Base-by-base conservation (phyloP, 2,113 vertebrate species). In the Perca fluviatilis region DNA sequence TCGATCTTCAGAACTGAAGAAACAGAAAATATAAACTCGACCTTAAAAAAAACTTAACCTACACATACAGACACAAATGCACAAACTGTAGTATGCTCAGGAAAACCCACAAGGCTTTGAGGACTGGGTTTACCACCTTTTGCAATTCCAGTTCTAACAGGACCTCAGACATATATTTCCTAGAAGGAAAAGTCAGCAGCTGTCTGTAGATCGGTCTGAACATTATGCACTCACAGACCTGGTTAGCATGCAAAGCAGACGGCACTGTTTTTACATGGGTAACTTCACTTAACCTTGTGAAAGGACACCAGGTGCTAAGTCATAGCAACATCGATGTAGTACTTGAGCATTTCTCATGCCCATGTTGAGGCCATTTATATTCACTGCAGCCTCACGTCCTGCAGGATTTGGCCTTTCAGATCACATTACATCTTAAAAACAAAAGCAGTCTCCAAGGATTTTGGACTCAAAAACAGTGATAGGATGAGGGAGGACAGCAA, bases 71-170 rank as follows among this genome's bases (percentile, higher is more conserved):
- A 8, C 33, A 76, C 15, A 54, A 21, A 36, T 13, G 40, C 12
- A 19, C 25, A 1, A 19, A 43, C 10, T 43, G 10, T 43, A 12
- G 1, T 8, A 3, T 58, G 2, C 30, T 12, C 27, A n/a, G 0
- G 0, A 4, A 47, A 62, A 40, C 3, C 11, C 14, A 53, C 33
- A n/a, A 74, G 64, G n/a, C 62, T 79, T 83, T 46, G 56, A 77
- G 65, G 58, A 71, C 36, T 72, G 46, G 46, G 62, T 70, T 83
- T 69, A 50, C 27, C 62, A 60, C 27, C 56, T 77, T 77, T 81
- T 81, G 30, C 65, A 86, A 74, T 85, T 67, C 79, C 60, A 73
- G 49, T 83, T 88, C 74, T 71, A 88, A 85, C 46, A 40, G 43
- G 23, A 74, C 18, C 36, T 64, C n/a, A 33, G 23, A 77, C 54